Evolutionary conservation across 53 echinoderm and acorn worm genomes (phyloP), one percentile per base, ranked within the genome.

Genomic region (Actinopyga echinites): DNA sequence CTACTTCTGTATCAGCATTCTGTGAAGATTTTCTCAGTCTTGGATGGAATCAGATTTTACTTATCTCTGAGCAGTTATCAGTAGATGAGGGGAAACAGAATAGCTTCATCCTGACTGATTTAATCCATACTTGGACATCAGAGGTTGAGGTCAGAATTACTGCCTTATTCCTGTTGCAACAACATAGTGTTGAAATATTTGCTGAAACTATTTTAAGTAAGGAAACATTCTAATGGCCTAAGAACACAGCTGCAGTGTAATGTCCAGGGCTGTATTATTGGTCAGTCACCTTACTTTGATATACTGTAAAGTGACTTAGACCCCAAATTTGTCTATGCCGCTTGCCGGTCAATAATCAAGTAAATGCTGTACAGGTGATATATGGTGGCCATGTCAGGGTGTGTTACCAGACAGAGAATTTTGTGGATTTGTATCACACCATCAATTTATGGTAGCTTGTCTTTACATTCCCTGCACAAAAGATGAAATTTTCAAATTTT

Each of bases 21-120:
- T 77, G 44, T 56, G 77, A 77, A 30, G 77, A 77, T 24, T 77
- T 77, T 30, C 77, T 77, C 12, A 15, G 19, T 6, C 32, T 32
- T 3, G 77, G 77, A 23, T 55, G 52, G 32, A 30, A 77, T 30
- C 77, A 77, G 34, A 28, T 55, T 54, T 77, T 77, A 55, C 56
- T 77, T 8, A 28, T 77, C 54, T 54, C 19, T 33, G 77, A 77
- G 28, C 49, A 49, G 4, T 49, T 49, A 49, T 49, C 49, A 49
- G 33, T 25, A 15, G 7, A 43, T n/a, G 34, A 77, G 32, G 32
- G 30, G 21, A 54, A 77, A 12, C 23, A 49, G 15, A 56, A 54
- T 55, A 30, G 25, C 1, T 56, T 77, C 32, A 54, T 77, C 15
- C 77, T 77, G 19, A 77, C 77, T 44, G 77, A 77, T 31, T 32